Conservation (phyloP, 2,113 vertebrate genomes). For the Dromiciops gliroides region DNA sequence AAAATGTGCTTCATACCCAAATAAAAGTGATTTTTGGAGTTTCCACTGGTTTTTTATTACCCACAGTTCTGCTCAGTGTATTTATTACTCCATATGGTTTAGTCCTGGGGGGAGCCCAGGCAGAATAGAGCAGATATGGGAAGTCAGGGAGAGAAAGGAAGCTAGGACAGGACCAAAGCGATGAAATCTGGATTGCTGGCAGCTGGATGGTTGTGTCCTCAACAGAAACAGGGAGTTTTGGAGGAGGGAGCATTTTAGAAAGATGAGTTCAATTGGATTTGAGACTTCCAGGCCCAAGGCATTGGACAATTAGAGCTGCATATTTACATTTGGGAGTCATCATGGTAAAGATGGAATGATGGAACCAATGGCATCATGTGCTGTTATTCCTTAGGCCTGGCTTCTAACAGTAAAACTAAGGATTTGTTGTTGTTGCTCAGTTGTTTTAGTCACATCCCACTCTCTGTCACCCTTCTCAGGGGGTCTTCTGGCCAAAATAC, state of each 20-base stretch:
- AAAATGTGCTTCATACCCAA: neutral
- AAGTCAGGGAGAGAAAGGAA: neutral
- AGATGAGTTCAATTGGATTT: neutral
- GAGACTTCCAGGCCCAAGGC: neutral
- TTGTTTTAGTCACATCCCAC: neutral
- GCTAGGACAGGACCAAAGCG: neutral
- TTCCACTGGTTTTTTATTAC: neutral
- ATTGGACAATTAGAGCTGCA: neutral
- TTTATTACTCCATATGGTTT: neutral
- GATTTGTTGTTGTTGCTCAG: neutral
- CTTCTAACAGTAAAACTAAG: neutral
- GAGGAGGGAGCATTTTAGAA: neutral
- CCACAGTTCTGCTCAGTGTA: neutral
- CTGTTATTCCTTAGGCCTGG: neutral
- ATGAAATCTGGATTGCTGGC: neutral
- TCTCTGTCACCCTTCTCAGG: neutral
- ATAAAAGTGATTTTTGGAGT: neutral
- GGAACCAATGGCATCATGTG: neutral
- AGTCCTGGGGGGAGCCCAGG: neutral
- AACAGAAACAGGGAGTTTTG: neutral
- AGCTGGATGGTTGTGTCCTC: neutral
- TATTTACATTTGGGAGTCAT: neutral
- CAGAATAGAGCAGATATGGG: neutral
- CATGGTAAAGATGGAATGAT: neutral
- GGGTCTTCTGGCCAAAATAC: neutral